Percentiles rank a stretch among this genome's conserved stretches.
Conservation (phyloP, 2,113 vertebrate species). For the Periophthalmodon schlosseri region DNA sequence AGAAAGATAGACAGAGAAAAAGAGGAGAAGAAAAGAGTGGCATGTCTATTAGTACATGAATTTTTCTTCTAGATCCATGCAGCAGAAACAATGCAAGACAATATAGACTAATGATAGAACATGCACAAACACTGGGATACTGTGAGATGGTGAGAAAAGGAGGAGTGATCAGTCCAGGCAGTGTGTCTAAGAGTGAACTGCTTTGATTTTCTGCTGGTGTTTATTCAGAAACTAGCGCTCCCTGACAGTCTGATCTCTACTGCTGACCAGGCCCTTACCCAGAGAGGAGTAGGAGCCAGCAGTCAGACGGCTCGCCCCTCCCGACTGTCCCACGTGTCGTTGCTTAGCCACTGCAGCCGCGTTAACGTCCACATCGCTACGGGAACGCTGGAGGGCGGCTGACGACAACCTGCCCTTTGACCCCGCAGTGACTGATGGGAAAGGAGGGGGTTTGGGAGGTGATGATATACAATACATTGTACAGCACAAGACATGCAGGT, state of each 20-base stretch:
- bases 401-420: constrained; percentile 80
- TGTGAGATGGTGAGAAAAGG: constrained; percentile 38
- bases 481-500: constrained; percentile 58
- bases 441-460: constrained; percentile 51
- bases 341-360: constrained; percentile 90
- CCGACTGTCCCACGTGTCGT: constrained; percentile 81
- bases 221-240: constrained; percentile 4
- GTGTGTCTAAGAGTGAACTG: constrained; percentile 11
- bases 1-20: constrained; percentile 75
- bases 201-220: not conserved
- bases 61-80: constrained; percentile 44
- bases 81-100: constrained; percentile 26
- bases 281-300: constrained; percentile 89
- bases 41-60: constrained; percentile 82
- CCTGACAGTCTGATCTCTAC: constrained; percentile 12
- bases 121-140: constrained; percentile 53
- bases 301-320: constrained; percentile 78
- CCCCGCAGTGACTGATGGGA: constrained; percentile 78
- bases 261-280: constrained; percentile 77
- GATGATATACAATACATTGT: constrained; percentile 40
- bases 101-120: constrained; percentile 23
- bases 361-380: constrained; percentile 95
- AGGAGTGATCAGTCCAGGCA: constrained; percentile 30
- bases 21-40: constrained; percentile 78
- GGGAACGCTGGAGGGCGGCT: constrained; percentile 89